Base-by-base conservation (phyloP, 2,888 invertebrate genomes). In the Caenorhabditis panamensis region DNA sequence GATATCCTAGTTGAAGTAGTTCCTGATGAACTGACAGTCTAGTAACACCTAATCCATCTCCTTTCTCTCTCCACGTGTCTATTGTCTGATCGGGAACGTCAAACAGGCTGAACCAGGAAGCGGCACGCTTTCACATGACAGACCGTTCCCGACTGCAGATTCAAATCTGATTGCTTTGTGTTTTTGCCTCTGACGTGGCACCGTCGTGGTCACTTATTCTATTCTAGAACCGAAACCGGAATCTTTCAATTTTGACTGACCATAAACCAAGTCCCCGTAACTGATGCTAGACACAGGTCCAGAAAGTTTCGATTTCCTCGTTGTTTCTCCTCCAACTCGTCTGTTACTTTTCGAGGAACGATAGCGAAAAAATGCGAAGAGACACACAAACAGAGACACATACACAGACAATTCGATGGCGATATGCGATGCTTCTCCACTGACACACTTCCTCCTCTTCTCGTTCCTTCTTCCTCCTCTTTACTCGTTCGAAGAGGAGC, bases 101-200 rank as follows among this genome's bases (percentile, higher is more conserved):
- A 20, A 49, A 49, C 49, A 6, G 49, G 49, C 49, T 20, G 4
- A 18, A 6, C 3, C 49, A 18, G 49, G 22, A 49, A 18, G 20
- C 18, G 20, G 49, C 18, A 9, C 18, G 41, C 24, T 41, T 49
- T 36, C 58, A 20, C 18, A 16, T 36, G 28, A 20, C 53, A 26
- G 20, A 53, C 53, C 41, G 61, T 22, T 11, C 53, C 20, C 28
- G 47, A 71, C 6, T 44, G 28, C 24, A 36, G 56, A 63, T 72
- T 63, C 8, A 20, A 51, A 62, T 62, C 71, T 44, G 56, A 62
- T 72, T 54, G 71, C 28, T 37, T 62, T 54, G 41, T 11, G 16
- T 44, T 66, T 67, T 56, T 54, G 13, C 41, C 41, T 41, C 16
- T 13, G 41, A 41, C 11, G 36, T 36, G 36, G 36, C 22, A 22